Evolutionary conservation across 2,888 invertebrate species (phyloP).

Genomic region (Therioaphis trifolii): DNA sequence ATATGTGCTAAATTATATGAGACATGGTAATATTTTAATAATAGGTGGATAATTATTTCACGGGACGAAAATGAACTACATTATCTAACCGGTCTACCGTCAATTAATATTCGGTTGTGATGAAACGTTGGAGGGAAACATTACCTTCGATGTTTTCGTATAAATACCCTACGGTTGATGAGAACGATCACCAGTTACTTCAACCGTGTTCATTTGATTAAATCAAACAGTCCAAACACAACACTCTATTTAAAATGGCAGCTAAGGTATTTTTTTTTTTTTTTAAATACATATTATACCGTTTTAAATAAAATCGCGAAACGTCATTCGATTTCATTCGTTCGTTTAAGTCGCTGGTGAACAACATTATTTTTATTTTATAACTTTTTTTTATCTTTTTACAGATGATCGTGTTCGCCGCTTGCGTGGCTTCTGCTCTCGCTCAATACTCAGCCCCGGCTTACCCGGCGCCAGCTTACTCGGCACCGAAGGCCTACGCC

Average conservation of each 20-base stretch:
- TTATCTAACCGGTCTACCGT: slow-evolving; percentile 37
- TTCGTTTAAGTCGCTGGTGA: background rate
- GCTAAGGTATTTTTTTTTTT: slow-evolving; percentile 40
- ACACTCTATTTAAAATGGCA: slow-evolving; percentile 26
- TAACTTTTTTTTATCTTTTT: background rate
- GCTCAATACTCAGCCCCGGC: slow-evolving; percentile 59
- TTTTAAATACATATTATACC: no score
- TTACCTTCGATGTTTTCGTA: slow-evolving; percentile 38
- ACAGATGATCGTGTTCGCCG: slow-evolving; percentile 55
- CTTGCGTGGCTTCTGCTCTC: slow-evolving; percentile 66
- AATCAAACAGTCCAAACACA: slow-evolving; percentile 18
- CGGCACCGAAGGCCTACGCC: slow-evolving; percentile 47
- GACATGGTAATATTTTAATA: no score
- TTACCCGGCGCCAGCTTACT: slow-evolving; percentile 13
- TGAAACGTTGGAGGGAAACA: background rate
- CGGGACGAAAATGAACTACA: slow-evolving; percentile 30
- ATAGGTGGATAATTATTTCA: background rate
- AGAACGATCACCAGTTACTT: slow-evolving; percentile 38
- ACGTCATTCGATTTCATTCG: no score
- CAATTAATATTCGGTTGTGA: slow-evolving; percentile 10
- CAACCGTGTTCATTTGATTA: slow-evolving; percentile 8
- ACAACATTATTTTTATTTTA: slow-evolving; percentile 24
- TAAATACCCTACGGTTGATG: slow-evolving; percentile 15
- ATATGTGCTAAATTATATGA: no score
- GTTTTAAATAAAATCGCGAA: no score